These are phyloP conservation scores for Istiophorus platypterus DNA, from an alignment of 2,113 vertebrate species.

Conservation along the genomic window DNA sequence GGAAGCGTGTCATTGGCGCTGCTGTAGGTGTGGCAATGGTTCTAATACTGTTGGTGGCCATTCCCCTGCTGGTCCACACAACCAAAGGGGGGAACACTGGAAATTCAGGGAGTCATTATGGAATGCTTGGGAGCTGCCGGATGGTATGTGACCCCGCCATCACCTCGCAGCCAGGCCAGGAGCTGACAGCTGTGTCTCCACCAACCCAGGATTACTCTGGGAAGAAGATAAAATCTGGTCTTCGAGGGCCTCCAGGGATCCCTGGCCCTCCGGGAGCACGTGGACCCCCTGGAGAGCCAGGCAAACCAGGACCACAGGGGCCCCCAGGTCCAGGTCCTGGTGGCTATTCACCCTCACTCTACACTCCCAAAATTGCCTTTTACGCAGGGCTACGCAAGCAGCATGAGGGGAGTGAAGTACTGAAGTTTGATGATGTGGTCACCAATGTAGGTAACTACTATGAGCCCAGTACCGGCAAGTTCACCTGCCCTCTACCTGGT, in stretches of 20 bases:
- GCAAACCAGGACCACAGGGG: constrained; percentile 92
- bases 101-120: constrained; percentile 87
- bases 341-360: constrained; percentile 90
- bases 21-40: constrained; percentile 97
- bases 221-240: constrained; percentile 88
- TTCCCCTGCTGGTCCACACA: constrained; percentile 94
- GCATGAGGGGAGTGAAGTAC: constrained; percentile 93
- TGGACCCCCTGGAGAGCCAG: constrained; percentile 92
- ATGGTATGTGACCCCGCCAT: constrained; percentile 93
- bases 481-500: constrained; percentile 95
- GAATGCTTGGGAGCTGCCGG: constrained; percentile 93
- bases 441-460: constrained; percentile 99
- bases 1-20: constrained; percentile 93
- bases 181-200: constrained; percentile 86
- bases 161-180: constrained; percentile 87
- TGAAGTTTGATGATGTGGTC: constrained; percentile 97
- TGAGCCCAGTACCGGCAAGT: constrained; percentile 95
- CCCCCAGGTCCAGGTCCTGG: constrained; percentile 91
- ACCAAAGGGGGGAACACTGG: constrained; percentile 87
- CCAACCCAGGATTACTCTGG: constrained; percentile 88
- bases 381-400: constrained; percentile 94
- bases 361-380: constrained; percentile 96
- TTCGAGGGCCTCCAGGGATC: constrained; percentile 89
- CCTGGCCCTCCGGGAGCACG: constrained; percentile 88
- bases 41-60: constrained; percentile 93